Percentiles rank a stretch among this genome's conserved stretches.
Conservation (phyloP, 2,113 vertebrate species). For the Hippocampus abdominalis region DNA sequence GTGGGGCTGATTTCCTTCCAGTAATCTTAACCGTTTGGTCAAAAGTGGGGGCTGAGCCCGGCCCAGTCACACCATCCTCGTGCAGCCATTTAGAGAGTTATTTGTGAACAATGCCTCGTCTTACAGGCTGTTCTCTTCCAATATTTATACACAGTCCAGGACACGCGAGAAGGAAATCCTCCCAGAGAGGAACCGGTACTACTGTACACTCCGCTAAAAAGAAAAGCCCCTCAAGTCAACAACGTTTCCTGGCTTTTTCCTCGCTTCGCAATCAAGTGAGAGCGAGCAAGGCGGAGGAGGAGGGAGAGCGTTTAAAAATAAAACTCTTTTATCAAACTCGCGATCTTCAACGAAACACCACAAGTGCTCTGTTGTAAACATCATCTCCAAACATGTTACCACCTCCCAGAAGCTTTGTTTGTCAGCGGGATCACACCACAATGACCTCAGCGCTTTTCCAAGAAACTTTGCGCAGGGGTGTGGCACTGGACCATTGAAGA, state of each 20-base stretch:
- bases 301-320: not conserved
- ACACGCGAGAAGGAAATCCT: slow-evolving; percentile 50
- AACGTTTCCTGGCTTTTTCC: slow-evolving; percentile 3
- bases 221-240: not conserved
- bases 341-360: not conserved
- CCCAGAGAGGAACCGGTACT: slow-evolving; percentile 23
- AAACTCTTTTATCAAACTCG: not conserved
- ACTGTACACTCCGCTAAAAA: not conserved
- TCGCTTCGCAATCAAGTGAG: not conserved
- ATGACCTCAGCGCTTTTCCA: slow-evolving; percentile 1
- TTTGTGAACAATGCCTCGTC: slow-evolving; percentile 41
- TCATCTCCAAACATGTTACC: not conserved
- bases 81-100: slow-evolving; percentile 48
- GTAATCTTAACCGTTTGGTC: not conserved
- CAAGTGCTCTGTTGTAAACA: not conserved
- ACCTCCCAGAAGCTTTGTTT: not conserved
- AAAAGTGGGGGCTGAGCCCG: slow-evolving; percentile 28
- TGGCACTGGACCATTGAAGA: not conserved
- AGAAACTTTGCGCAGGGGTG: not conserved
- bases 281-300: not conserved
- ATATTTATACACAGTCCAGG: slow-evolving; percentile 27
- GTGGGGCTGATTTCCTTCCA: not conserved
- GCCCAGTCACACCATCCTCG: slow-evolving; percentile 44
- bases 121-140: slow-evolving; percentile 32
- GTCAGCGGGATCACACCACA: not conserved